These are phyloP conservation scores for Tuta absoluta DNA, from an alignment of 2,888 invertebrate species.

Conservation along the genomic window DNA sequence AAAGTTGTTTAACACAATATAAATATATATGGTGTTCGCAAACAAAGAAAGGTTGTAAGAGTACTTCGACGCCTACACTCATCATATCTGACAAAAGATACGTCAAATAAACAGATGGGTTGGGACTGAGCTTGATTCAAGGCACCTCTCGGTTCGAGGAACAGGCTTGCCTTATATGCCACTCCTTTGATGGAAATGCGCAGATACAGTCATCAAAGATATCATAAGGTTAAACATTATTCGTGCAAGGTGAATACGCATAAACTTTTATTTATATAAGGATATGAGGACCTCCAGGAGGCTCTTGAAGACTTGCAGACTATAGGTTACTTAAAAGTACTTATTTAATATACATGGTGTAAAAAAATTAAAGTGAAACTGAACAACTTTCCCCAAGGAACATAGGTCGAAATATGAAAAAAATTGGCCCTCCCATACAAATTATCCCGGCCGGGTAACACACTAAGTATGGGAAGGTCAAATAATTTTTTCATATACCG, in stretches of 20 bases:
- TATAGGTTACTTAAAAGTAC: no score
- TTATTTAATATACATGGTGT: no score
- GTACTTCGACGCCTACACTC: constrained; percentile 22
- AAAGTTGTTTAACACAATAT: no score
- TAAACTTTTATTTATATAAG: not conserved
- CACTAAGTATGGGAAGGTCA: no score
- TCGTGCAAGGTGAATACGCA: not conserved
- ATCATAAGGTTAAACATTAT: not conserved
- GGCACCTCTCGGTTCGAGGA: constrained; percentile 44
- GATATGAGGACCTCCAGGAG: not conserved
- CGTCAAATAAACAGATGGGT: constrained; percentile 44
- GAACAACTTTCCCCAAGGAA: no score
- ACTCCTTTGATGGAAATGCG: constrained; percentile 18
- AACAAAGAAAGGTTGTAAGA: constrained; percentile 10
- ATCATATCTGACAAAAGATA: constrained; percentile 48
- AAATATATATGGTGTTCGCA: not conserved
- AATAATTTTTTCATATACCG: no score
- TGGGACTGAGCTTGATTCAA: not conserved
- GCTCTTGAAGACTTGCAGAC: no score
- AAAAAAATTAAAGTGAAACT: no score
- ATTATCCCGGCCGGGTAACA: no score
- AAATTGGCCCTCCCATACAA: no score
- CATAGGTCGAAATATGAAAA: no score
- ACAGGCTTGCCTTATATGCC: constrained; percentile 35
- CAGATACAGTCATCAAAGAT: not conserved